phyloP scores from a whole-genome alignment of 2,888 invertebrate species.

The Yponomeuta evonymella region DNA sequence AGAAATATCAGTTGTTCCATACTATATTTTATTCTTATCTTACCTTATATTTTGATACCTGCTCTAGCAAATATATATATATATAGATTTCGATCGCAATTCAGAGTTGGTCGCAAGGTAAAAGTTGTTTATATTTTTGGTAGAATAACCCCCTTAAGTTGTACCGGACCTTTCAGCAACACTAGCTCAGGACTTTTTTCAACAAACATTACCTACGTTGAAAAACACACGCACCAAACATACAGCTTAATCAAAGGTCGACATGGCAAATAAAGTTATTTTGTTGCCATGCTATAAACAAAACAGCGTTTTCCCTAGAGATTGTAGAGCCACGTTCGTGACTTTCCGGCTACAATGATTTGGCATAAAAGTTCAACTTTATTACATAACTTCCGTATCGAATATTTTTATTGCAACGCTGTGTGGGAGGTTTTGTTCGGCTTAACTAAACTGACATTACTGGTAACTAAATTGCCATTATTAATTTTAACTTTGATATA shows the following conservation, averaged over 20 bases:
- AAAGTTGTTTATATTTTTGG: no score
- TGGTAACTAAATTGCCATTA: no score
- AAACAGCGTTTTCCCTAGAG: neutral
- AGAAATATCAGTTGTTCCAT: no score
- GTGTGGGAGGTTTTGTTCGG: neutral
- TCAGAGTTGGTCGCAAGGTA: no score
- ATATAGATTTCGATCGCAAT: no score
- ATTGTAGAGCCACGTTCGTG: neutral
- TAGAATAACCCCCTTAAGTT: no score
- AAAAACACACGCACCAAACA: neutral
- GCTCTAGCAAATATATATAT: no score
- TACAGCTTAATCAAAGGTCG: neutral
- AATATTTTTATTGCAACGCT: neutral
- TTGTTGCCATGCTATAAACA: neutral
- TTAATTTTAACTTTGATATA: no score
- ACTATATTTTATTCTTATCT: no score
- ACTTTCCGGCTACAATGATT: neutral
- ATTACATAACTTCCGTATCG: neutral
- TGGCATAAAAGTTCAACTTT: conserved; percentile 1
- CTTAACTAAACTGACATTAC: no score
- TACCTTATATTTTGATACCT: no score
- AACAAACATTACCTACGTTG: neutral
- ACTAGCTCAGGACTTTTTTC: neutral
- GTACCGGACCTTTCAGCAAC: no score
- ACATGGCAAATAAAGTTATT: neutral